Evolutionary conservation across 2,797 vertebrate species (phyloP).

Genomic region (Oreochromis mossambicus): DNA sequence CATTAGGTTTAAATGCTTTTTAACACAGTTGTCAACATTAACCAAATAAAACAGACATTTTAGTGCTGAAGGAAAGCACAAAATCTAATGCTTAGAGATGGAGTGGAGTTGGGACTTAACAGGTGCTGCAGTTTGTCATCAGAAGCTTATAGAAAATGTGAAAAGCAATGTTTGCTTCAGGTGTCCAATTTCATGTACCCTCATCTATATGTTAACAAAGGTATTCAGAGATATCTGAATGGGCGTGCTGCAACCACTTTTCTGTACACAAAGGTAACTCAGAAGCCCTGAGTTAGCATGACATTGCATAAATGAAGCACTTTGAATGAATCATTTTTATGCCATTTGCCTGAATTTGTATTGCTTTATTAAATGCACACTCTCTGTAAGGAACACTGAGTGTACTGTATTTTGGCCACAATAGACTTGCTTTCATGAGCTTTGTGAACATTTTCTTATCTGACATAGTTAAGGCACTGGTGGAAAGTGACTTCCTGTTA

Average conservation of each 20-base stretch:
- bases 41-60: not conserved
- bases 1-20: not conserved
- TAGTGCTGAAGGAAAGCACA: not conserved
- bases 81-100: not conserved
- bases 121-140: not conserved
- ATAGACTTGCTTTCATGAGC: not conserved
- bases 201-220: not conserved
- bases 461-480: not conserved
- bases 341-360: not conserved
- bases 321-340: not conserved
- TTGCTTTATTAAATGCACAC: not conserved
- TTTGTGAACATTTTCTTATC: not conserved
- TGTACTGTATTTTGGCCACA: not conserved
- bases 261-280: not conserved
- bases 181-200: not conserved
- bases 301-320: not conserved
- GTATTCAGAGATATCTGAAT: not conserved
- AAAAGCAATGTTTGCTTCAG: not conserved
- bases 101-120: not conserved
- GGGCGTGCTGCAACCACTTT: not conserved
- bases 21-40: not conserved
- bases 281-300: not conserved
- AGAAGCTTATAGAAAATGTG: not conserved
- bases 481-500: not conserved
- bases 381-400: not conserved